Evolutionary conservation across 2,888 invertebrate species (phyloP).

Genomic region (Chrysodeixis includens): DNA sequence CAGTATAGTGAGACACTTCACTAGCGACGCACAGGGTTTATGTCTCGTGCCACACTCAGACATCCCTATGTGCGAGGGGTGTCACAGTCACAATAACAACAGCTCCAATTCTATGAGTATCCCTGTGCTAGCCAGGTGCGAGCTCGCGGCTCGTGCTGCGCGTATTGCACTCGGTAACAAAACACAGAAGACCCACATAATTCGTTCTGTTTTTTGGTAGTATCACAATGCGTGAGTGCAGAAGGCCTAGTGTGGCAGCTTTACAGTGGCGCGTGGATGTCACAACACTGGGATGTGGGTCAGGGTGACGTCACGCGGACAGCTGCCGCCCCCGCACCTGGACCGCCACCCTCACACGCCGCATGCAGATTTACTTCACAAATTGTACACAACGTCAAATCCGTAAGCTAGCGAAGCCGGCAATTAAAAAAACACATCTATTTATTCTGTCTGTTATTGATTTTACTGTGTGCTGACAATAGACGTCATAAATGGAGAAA

Average conservation of each 20-base stretch:
- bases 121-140: neutral
- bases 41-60: neutral
- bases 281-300: slow-evolving; percentile 72
- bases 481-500: slow-evolving; percentile 29
- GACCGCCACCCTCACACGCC: slow-evolving; percentile 53
- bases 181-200: slow-evolving; percentile 8
- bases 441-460: too few relatives aligned
- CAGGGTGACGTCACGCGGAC: slow-evolving; percentile 64
- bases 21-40: too few relatives aligned
- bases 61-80: neutral
- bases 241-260: slow-evolving; percentile 7
- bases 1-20: too few relatives aligned
- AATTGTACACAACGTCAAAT: slow-evolving; percentile 18
- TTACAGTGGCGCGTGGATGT: slow-evolving; percentile 3
- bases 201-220: neutral
- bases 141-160: neutral
- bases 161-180: neutral
- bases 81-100: neutral
- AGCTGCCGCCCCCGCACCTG: slow-evolving; percentile 87
- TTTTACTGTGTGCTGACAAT: too few relatives aligned
- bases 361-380: slow-evolving; percentile 81
- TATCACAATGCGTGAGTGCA: neutral
- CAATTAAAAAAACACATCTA: neutral
- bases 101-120: neutral
- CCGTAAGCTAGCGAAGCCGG: too few relatives aligned